Conservation (phyloP, 2,888 invertebrate genomes). For the Anagyrus pseudococci region DNA sequence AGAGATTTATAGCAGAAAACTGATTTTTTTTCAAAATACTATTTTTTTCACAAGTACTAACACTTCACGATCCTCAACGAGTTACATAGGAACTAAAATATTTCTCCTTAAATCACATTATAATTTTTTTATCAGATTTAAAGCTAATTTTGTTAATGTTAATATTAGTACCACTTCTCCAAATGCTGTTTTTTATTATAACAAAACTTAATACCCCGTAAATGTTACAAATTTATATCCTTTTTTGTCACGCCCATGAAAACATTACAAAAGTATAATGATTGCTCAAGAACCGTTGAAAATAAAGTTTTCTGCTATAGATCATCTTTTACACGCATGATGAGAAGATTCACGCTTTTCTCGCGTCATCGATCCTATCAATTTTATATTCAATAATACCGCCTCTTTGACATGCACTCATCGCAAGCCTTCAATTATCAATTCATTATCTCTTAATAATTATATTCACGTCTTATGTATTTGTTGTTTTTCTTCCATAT, state of each 20-base stretch:
- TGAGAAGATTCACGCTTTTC: slow-evolving; percentile 8
- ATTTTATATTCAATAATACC: slow-evolving; percentile 3
- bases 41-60: slow-evolving; percentile 1
- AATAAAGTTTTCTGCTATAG: slow-evolving; percentile 30
- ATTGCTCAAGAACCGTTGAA: too few species aligned
- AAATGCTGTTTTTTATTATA: background rate
- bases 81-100: slow-evolving; percentile 30
- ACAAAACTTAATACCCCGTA: too few species aligned
- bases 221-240: too few species aligned
- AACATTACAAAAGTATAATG: too few species aligned
- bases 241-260: too few species aligned
- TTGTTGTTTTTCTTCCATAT: slow-evolving; percentile 35
- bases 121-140: background rate
- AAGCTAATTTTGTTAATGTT: background rate
- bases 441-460: slow-evolving; percentile 13
- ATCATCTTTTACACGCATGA: slow-evolving; percentile 21
- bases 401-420: slow-evolving; percentile 4
- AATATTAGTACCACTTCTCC: background rate
- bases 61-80: slow-evolving; percentile 4
- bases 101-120: too few species aligned
- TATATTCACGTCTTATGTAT: slow-evolving; percentile 20
- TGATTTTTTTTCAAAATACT: slow-evolving; percentile 1
- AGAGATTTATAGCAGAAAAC: slow-evolving; percentile 36
- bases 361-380: slow-evolving; percentile 1
- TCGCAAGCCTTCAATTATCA: slow-evolving; percentile 10